Base-by-base conservation (phyloP, 1,140 invertebrate genomes). In the Antheraea mylitta region DNA sequence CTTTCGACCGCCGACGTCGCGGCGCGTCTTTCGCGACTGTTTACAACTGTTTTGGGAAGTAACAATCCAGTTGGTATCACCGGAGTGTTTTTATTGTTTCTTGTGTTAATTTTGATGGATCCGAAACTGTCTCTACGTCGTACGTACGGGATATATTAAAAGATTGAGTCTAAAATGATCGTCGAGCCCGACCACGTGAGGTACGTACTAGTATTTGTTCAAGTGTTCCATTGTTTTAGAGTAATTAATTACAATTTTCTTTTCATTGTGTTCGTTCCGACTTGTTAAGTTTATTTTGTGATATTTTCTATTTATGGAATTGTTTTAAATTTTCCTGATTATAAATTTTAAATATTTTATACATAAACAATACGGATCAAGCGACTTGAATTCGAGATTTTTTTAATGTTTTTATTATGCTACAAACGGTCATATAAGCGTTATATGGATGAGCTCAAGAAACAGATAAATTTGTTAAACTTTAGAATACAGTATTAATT, bases 21-120 rank as follows among this genome's bases (percentile, higher is more conserved):
- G 88, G 78, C 85, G 86, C 83, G 87, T 91, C 89, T 90, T 90
- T 84, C 87, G 86, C 82, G 82, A 86, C 87, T 90, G 88, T 92
- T 90, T 90, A 87, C 84, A 85, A 71, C 78, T 72, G 74, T 77
- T 72, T 78, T 84, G 82, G 82, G 82, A 83, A 89, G 83, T 85
- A 53, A 53, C 45, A 53, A 53, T 61, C 77, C 4, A 30, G 22
- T 30, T 30, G 22, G 1, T 30, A 30, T 75, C 79, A 72, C 83
- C 83, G 74, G 83, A 67, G 79, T 84, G 74, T 81, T 58, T 48
- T 16, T 36, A 58, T 64, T 19, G 13, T n/a, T 64, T 38, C 38
- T 73, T 79, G 86, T 89, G 88, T 78, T 78, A 64, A 85, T 75
- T 80, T 90, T 87, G 77, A 89, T 91, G 89, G 87, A 90, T 90